Evolutionary conservation across 2,888 invertebrate genomes (phyloP), one percentile per base, ranked within the genome.

Genomic region (Drosophila buzzatii): DNA sequence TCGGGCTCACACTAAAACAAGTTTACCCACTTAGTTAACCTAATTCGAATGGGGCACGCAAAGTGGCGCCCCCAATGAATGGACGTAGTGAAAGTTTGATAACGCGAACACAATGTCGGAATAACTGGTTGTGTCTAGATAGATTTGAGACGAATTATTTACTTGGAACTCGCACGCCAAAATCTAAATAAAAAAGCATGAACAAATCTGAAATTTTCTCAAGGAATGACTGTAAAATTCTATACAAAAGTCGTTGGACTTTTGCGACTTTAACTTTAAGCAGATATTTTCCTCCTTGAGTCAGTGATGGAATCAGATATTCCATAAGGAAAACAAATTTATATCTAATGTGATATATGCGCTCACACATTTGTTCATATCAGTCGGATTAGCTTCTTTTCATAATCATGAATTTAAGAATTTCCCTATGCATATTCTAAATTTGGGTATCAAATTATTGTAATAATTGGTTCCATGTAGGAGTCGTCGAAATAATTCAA

Each of bases 21-120:
- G 73, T 77, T 82, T 76, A 60, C 71, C 73, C 85, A 82, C 78
- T 90, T 90, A 69, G 83, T 85, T 90, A 88, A 90, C 86, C 87
- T 78, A 90, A 89, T 79, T 88, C 69, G 49, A 45, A 62, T 20
- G 44, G 23, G 65, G 41, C 89, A 89, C 91, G 91, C 89, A 82
- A 90, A 18, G 47, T 47, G 49, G 42, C 58, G 51, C 31, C 66
- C 42, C 70, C 63, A 67, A 75, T 79, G 90, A 86, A 81, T 80
- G 82, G 57, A 55, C 74, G 58, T 76, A 76, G 72, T 78, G 76
- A 70, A 60, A 61, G 33, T 62, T 33, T 61, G 66, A 67, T 70
- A 61, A 65, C n/a, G 23, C 59, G n/a, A 41, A 51, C 49, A 63
- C 77, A 62, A 65, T 75, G 58, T 55, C 23, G 8, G 8, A 51